phyloP scores from a whole-genome alignment of 2,797 vertebrate species.

The Notamacropus eugenii region DNA sequence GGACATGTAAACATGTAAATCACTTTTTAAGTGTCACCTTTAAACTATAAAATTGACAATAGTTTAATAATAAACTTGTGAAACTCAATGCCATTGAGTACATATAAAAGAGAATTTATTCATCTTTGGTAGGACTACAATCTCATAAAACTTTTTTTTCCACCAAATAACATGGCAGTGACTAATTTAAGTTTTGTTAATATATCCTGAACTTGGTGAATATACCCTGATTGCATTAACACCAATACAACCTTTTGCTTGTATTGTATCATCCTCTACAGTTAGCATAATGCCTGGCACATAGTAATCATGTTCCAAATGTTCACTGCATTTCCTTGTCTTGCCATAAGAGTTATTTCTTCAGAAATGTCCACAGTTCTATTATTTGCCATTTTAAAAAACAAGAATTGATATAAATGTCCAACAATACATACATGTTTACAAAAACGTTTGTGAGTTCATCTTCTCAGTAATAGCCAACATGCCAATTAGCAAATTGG shows the following conservation, averaged over 20 bases:
- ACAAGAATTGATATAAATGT: background rate
- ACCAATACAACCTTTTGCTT: background rate
- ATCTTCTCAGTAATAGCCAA: background rate
- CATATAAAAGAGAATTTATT: background rate
- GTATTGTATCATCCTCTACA: background rate
- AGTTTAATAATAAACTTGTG: background rate
- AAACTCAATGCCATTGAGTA: background rate
- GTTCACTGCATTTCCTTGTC: background rate
- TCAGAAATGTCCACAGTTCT: background rate
- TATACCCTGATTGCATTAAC: background rate
- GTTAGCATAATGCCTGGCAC: background rate
- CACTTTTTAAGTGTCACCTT: background rate
- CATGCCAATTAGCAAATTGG: background rate
- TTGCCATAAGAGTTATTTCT: background rate
- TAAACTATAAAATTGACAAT: background rate
- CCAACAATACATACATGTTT: background rate
- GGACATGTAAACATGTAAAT: background rate
- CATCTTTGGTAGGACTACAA: background rate
- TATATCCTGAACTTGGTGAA: background rate
- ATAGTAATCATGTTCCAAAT: background rate
- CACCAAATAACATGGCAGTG: background rate
- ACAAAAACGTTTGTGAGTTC: background rate
- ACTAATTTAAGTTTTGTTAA: background rate
- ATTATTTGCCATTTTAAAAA: background rate
- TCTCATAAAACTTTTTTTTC: background rate